Evolutionary conservation across 2,888 invertebrate genomes (phyloP).

Genomic region (Copidosoma aretas): DNA sequence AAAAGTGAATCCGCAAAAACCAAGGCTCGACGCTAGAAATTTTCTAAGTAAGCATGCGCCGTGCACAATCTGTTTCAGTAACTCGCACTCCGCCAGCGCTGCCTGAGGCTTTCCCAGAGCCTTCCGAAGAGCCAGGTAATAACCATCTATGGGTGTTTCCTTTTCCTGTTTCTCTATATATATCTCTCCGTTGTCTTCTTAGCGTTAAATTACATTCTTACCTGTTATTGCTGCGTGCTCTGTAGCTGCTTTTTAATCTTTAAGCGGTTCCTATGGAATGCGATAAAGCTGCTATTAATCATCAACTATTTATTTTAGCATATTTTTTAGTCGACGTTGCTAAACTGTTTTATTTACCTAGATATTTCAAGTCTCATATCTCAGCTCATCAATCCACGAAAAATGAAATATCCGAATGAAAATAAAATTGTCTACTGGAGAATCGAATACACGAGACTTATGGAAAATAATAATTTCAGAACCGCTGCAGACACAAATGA

Average conservation of each 20-base stretch:
- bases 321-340: too few relatives aligned
- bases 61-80: constrained; percentile 67
- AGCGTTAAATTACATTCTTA: neutral
- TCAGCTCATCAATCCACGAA: too few relatives aligned
- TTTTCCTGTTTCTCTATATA: constrained; percentile 13
- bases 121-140: constrained; percentile 57
- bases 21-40: constrained; percentile 29
- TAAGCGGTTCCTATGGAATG: too few relatives aligned
- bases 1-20: neutral
- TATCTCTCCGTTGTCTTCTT: neutral
- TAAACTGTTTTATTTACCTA: too few relatives aligned
- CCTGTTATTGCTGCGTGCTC: neutral
- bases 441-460: too few relatives aligned
- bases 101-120: constrained; percentile 65
- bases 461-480: constrained; percentile 17
- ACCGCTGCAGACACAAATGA: constrained; percentile 61
- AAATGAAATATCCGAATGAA: too few relatives aligned
- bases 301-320: too few relatives aligned
- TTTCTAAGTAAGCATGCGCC: constrained; percentile 60
- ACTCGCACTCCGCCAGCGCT: constrained; percentile 68
- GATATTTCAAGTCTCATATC: too few relatives aligned
- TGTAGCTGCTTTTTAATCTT: too few relatives aligned
- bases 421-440: too few relatives aligned
- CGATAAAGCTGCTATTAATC: too few relatives aligned
- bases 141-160: constrained; percentile 8